These are phyloP conservation scores for Prunella fulvescens DNA, from an alignment of 2,113 vertebrate genomes.

Conservation along the genomic window DNA sequence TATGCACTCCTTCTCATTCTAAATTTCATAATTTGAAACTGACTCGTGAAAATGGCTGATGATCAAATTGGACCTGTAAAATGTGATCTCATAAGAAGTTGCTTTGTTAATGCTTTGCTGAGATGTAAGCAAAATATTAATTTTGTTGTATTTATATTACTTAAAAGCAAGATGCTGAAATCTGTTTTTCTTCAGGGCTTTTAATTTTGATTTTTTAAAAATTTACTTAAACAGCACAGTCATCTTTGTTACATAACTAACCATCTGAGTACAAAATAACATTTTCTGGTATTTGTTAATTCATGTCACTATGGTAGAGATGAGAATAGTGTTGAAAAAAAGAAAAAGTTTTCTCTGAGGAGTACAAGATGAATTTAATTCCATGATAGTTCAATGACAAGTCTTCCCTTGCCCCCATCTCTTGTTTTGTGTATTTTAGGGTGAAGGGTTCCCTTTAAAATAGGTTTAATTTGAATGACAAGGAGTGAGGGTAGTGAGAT, in stretches of 20 bases:
- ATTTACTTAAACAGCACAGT: neutral
- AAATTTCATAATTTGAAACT: neutral
- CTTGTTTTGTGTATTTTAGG: neutral
- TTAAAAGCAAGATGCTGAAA: neutral
- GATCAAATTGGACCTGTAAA: neutral
- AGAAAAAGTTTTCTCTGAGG: neutral
- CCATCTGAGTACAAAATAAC: neutral
- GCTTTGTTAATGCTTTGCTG: neutral
- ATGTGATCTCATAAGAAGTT: neutral
- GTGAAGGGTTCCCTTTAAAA: neutral
- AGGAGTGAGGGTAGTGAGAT: neutral
- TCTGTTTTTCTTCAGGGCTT: neutral
- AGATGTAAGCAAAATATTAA: neutral
- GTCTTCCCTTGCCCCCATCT: neutral
- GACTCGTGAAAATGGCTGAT: neutral
- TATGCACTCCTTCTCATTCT: neutral
- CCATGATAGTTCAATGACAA: neutral
- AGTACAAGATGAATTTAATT: neutral
- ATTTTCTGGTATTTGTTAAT: neutral
- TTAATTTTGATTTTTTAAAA: neutral
- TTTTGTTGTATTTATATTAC: neutral
- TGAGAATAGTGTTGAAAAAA: neutral
- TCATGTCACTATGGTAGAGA: neutral
- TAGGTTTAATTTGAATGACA: neutral
- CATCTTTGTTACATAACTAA: neutral